Conservation (phyloP, 1,140 invertebrate species). For the Nomia melanderi region DNA sequence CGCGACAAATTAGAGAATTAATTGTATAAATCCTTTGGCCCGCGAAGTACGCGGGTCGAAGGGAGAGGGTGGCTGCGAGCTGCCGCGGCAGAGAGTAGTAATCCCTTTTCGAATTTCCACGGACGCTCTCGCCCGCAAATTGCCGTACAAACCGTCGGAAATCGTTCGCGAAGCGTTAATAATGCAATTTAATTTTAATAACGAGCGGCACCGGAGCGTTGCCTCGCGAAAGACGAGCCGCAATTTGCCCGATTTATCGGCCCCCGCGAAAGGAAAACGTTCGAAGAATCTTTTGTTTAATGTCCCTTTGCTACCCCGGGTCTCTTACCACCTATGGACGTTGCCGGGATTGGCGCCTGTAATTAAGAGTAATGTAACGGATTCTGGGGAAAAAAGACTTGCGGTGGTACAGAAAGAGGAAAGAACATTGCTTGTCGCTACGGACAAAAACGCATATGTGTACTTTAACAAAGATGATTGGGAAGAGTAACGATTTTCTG, state of each 20-base stretch:
- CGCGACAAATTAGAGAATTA: constrained; percentile 76
- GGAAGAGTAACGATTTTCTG: too few relatives aligned
- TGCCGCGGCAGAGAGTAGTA: constrained; percentile 63
- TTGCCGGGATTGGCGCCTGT: neutral
- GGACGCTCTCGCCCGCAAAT: constrained; percentile 68
- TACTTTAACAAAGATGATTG: too few relatives aligned
- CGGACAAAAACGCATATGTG: too few relatives aligned
- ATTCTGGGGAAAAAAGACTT: neutral
- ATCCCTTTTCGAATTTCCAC: constrained; percentile 74
- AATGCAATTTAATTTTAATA: constrained; percentile 78
- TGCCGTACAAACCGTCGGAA: constrained; percentile 70
- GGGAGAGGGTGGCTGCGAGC: constrained; percentile 8
- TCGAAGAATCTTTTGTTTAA: constrained; percentile 25
- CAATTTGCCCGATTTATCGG: constrained; percentile 46
- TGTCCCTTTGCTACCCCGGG: neutral
- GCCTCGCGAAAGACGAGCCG: constrained; percentile 55
- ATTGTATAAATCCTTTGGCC: constrained; percentile 73
- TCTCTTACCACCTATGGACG: neutral
- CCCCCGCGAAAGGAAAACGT: constrained; percentile 4
- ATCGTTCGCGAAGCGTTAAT: constrained; percentile 74
- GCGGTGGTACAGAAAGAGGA: too few relatives aligned
- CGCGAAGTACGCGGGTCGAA: constrained; percentile 53
- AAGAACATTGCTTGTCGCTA: too few relatives aligned
- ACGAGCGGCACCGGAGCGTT: constrained; percentile 63
- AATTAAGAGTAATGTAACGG: neutral